phyloP scores from a whole-genome alignment of 2,888 invertebrate genomes.

The Acanthacorydalis orientalis region DNA sequence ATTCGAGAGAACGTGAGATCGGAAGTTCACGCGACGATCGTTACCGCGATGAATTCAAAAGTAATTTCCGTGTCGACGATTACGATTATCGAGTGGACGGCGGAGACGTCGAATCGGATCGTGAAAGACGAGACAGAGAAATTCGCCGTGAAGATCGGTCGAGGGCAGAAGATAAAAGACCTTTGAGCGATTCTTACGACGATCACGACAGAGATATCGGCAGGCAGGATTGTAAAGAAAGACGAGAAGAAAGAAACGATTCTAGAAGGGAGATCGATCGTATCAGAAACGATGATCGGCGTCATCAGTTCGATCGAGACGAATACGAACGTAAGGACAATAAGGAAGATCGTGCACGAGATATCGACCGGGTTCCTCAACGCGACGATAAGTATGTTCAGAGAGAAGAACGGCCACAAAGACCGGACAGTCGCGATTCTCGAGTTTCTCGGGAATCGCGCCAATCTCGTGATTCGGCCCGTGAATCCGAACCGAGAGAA shows the following conservation, averaged over 20 bases:
- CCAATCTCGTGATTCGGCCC: slow-evolving; percentile 25
- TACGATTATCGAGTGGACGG: slow-evolving; percentile 13
- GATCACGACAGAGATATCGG: slow-evolving; percentile 20
- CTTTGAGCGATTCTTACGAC: slow-evolving; percentile 25
- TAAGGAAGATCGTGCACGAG: slow-evolving; percentile 4
- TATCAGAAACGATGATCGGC: slow-evolving; percentile 10
- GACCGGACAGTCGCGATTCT: slow-evolving; percentile 41
- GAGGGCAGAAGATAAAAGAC: slow-evolving; percentile 17
- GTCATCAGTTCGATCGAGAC: slow-evolving; percentile 10
- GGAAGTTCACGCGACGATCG: slow-evolving; percentile 16
- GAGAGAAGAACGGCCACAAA: slow-evolving; percentile 31
- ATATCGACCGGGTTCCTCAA: background rate
- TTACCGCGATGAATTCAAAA: slow-evolving; percentile 25
- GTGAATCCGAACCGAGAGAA: slow-evolving; percentile 28
- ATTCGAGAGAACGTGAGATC: slow-evolving; percentile 20
- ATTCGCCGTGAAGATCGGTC: slow-evolving; percentile 9
- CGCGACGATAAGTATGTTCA: background rate
- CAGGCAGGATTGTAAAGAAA: slow-evolving; percentile 10
- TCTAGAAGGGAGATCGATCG: slow-evolving; percentile 18
- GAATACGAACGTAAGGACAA: slow-evolving; percentile 16
- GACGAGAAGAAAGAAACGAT: slow-evolving; percentile 15
- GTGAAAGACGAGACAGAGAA: slow-evolving; percentile 8
- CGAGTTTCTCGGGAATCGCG: slow-evolving; percentile 35
- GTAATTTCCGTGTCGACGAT: slow-evolving; percentile 13
- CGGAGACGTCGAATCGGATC: slow-evolving; percentile 6